These are phyloP conservation scores for Pica pica DNA, from an alignment of 2,113 vertebrate genomes.

Conservation along the genomic window DNA sequence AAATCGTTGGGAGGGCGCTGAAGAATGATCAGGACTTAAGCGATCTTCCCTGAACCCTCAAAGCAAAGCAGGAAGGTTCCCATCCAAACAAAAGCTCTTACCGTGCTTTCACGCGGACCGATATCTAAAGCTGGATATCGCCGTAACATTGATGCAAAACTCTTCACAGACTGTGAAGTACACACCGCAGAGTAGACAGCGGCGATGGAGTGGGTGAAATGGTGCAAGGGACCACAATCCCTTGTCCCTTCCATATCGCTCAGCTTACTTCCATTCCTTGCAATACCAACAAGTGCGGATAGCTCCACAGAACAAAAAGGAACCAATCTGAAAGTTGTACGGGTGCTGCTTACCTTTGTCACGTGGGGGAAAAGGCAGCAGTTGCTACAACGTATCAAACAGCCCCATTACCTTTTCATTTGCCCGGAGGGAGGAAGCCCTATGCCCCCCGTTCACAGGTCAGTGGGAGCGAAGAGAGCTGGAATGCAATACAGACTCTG, in stretches of 20 bases:
- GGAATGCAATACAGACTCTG: background rate
- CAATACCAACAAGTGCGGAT: background rate
- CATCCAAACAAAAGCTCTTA: background rate
- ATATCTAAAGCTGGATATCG: background rate
- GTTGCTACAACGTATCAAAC: background rate
- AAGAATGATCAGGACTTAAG: background rate
- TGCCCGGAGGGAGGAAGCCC: background rate
- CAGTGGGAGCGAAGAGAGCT: background rate
- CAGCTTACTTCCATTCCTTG: background rate
- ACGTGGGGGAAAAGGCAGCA: background rate
- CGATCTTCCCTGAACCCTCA: background rate
- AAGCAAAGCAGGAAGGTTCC: background rate
- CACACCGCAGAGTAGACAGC: fast-evolving
- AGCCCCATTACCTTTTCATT: background rate
- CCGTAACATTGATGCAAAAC: background rate
- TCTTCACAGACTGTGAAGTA: background rate
- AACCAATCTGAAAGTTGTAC: background rate
- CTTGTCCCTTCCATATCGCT: background rate
- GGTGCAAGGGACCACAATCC: background rate
- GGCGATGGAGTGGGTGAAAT: background rate
- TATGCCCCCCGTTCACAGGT: background rate
- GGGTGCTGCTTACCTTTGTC: background rate
- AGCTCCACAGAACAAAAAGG: background rate
- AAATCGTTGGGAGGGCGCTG: background rate
- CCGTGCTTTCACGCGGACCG: fast-evolving